A percentile compares a stretch with the other conserved stretches of the same genome.
Evolutionary conservation across 2,888 invertebrate species (phyloP).

Genomic region (Elysia crispata): DNA sequence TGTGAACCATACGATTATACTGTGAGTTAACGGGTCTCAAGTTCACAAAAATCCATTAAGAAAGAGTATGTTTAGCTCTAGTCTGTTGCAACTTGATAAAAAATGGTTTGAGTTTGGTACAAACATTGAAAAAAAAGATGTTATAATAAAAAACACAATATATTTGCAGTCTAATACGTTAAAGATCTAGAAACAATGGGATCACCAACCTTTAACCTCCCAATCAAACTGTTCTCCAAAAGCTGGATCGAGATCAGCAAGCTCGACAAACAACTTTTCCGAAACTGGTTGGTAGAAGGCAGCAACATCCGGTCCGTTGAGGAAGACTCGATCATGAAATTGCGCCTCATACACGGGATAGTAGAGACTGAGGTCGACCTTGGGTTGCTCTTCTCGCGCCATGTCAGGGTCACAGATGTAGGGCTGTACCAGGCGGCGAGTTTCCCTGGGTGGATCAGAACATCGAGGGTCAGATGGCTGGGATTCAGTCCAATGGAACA

Average conservation of each 20-base stretch:
- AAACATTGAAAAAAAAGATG: too few species aligned
- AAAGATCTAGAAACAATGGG: too few species aligned
- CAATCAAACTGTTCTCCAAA: slow-evolving; percentile 44
- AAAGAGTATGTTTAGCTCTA: too few species aligned
- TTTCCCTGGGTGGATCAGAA: slow-evolving; percentile 16
- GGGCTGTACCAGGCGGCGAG: slow-evolving; percentile 39
- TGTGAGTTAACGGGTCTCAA: too few species aligned
- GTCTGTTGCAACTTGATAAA: too few species aligned
- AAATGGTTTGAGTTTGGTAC: too few species aligned
- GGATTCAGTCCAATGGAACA: too few species aligned
- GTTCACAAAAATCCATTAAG: too few species aligned
- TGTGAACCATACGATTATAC: too few species aligned
- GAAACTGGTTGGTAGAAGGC: slow-evolving; percentile 51
- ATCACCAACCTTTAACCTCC: slow-evolving; percentile 31
- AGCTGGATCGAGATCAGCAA: slow-evolving; percentile 45
- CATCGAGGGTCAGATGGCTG: too few species aligned
- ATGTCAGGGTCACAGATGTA: slow-evolving; percentile 51
- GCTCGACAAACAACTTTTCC: slow-evolving; percentile 30
- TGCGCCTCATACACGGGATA: slow-evolving; percentile 44
- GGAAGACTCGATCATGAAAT: slow-evolving; percentile 50
- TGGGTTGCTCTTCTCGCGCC: slow-evolving; percentile 50
- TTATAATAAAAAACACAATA: too few species aligned
- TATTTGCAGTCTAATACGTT: too few species aligned
- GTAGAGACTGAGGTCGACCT: slow-evolving; percentile 49
- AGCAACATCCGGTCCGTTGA: slow-evolving; percentile 55